Conservation (phyloP, 2,797 vertebrate species). For the Rhadinocentrus ornatus region DNA sequence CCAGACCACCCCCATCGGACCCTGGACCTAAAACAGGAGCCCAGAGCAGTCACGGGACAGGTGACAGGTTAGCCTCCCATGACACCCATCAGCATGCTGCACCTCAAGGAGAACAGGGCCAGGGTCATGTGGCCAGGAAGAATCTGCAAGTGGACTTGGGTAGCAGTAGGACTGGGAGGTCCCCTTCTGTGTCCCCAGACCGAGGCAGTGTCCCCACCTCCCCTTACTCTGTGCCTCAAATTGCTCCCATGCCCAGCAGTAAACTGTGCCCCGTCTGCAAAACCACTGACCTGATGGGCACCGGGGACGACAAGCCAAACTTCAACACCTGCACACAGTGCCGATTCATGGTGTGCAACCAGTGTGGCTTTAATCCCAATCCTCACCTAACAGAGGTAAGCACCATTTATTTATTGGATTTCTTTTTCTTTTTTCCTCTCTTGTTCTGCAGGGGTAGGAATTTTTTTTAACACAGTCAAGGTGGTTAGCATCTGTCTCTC, state of each 20-base stretch:
- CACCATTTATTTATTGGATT: background rate
- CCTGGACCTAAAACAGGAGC: constrained; percentile 84
- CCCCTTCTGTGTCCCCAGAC: constrained; percentile 90
- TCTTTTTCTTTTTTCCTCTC: background rate
- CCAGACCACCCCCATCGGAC: constrained; percentile 87
- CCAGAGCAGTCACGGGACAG: constrained; percentile 77
- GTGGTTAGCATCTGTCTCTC: background rate
- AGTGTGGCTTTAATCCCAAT: constrained; percentile 99
- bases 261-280: constrained; percentile 98
- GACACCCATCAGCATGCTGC: constrained; percentile 69
- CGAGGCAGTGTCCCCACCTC: constrained; percentile 92
- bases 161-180: constrained; percentile 86
- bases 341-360: constrained; percentile 94
- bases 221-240: constrained; percentile 98
- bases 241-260: constrained; percentile 97
- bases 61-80: constrained; percentile 80
- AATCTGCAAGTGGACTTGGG: constrained; percentile 92
- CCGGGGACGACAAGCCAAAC: constrained; percentile 89
- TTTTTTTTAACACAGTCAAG: background rate
- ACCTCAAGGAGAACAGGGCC: constrained; percentile 67
- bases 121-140: constrained; percentile 84
- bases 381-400: constrained; percentile 97
- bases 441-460: background rate
- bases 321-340: constrained; percentile 97
- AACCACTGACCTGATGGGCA: constrained; percentile 92